Evolutionary conservation across 35 echinoderm and acorn worm species (phyloP), one percentile per base, ranked within the genome.

Genomic region (Chiridota heheva): DNA sequence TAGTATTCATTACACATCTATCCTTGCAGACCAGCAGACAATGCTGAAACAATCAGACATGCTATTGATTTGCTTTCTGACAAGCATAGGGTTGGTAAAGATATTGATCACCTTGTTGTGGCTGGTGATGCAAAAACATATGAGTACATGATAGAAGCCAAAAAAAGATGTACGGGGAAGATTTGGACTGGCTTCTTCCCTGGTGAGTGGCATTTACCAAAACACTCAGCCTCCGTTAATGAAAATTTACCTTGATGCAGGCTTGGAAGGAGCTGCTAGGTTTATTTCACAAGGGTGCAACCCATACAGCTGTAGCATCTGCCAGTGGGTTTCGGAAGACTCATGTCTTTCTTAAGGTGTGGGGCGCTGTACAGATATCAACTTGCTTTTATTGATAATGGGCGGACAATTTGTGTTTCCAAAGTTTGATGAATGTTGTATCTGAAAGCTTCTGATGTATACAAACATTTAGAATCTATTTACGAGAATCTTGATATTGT

Each of bases 51-150:
- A 34, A 46, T 84, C 2, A 45, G 41, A 71, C 32, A 72, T 71
- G 79, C 33, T 28, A 63, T 67, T 67, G 58, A 63, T 22, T 30
- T 42, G 1, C 48, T 82, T 36, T 24, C 53, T 37, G 45, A 68
- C 6, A 45, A 29, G 40, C 58, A 69, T 53, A 44, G 48, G 30
- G 39, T 83, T 47, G 80, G 80, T 5, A 70, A 44, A 5, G 58
- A 20, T 35, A 29, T 85, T 35, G 3, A 37, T 10, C 20, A 85
- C 38, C 63, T 85, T 8, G 82, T 85, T 28, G 68, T 73, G 26
- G 59, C 62, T 1, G 78, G 61, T 45, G 78, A 82, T 82, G 77
- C 38, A 10, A 78, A 81, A 65, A 81, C 77, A 55, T 81, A 32
- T 44, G 37, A 43, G 5, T 39, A 67, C 26, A 34, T 82, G 59